Base-by-base conservation (phyloP, 2,888 invertebrate species). In the Caenorhabditis drosophilae region DNA sequence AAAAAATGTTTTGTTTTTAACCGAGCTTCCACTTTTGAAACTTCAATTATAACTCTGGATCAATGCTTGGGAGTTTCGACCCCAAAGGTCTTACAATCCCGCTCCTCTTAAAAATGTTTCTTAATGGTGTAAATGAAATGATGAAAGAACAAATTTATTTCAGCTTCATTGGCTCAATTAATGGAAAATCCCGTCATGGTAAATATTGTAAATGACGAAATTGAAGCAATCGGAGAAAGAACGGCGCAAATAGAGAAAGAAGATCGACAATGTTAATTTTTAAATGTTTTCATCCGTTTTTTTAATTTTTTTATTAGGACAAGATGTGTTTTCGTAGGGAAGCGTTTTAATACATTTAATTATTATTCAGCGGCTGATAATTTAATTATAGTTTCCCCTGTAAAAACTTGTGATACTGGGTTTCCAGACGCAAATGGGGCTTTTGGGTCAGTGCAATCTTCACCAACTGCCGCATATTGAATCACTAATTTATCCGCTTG, bases 281-380 rank as follows among this genome's bases (percentile, higher is more conserved):
- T 36, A 12, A 36, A 15, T 36, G 4, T 15, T 11, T 36, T 11
- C 9, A 11, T 36, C 4, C 4, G 9, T n/a, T n/a, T 11, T 12
- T 4, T 16, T 4, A 7, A n/a, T 36, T 36, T n/a, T 36, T 36
- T 12, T n/a, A 11, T 36, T 15, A 12, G 4, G 9, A 7, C n/a
- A 36, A 12, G 31, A 9, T 31, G 31, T 31, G 6, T 31, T 31
- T 31, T 6, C 12, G 12, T 31, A 31, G 12, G 6, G 12, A 31
- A 31, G 12, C 6, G 31, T 36, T 36, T 36, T 36, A 11, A 36
- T 36, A 36, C 27, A 20, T 50, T n/a, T n/a, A n/a, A n/a, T 40
- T 38, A n/a, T 44, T 63, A 75, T 51, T 75, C 75, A 48, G 75
- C 75, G 16, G 75, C 73, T 12, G 73, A 73, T 42, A 75, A 55